phyloP scores from a whole-genome alignment of 1,140 invertebrate genomes.

The Listronotus oregonensis region DNA sequence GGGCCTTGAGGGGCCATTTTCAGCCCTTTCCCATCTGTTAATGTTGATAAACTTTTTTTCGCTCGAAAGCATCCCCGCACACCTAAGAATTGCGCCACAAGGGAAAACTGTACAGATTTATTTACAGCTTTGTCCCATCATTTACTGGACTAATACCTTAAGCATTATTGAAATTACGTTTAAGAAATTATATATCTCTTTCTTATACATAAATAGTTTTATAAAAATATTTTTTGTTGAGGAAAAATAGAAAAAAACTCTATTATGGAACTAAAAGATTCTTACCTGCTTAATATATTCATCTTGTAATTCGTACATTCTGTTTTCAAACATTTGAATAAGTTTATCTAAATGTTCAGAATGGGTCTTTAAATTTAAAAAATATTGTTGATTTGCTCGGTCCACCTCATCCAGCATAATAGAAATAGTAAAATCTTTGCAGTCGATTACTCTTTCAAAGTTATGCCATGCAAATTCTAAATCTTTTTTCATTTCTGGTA shows the following conservation, averaged over 20 bases:
- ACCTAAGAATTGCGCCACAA: too few species aligned
- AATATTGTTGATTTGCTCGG: conserved; percentile 45
- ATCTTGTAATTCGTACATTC: conserved; percentile 39
- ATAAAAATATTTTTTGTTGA: not conserved
- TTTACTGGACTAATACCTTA: too few species aligned
- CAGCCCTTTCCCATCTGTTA: too few species aligned
- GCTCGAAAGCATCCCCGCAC: too few species aligned
- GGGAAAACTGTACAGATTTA: too few species aligned
- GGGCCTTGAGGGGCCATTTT: too few species aligned
- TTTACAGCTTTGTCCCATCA: too few species aligned
- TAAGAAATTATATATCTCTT: too few species aligned
- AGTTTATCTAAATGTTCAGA: conserved; percentile 47
- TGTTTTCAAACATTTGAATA: conserved; percentile 41
- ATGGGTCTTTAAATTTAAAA: conserved; percentile 43
- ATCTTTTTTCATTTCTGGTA: conserved; percentile 45
- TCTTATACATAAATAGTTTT: too few species aligned
- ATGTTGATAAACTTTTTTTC: too few species aligned
- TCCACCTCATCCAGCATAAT: conserved; percentile 49
- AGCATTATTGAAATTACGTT: too few species aligned
- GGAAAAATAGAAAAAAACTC: not conserved
- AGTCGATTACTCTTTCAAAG: conserved; percentile 49
- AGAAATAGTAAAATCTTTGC: conserved; percentile 51
- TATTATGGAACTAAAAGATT: not conserved
- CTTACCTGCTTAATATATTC: conserved; percentile 36
- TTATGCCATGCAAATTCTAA: conserved; percentile 49